phyloP scores from a whole-genome alignment of 2,888 invertebrate genomes.

The Emmelina monodactyla region DNA sequence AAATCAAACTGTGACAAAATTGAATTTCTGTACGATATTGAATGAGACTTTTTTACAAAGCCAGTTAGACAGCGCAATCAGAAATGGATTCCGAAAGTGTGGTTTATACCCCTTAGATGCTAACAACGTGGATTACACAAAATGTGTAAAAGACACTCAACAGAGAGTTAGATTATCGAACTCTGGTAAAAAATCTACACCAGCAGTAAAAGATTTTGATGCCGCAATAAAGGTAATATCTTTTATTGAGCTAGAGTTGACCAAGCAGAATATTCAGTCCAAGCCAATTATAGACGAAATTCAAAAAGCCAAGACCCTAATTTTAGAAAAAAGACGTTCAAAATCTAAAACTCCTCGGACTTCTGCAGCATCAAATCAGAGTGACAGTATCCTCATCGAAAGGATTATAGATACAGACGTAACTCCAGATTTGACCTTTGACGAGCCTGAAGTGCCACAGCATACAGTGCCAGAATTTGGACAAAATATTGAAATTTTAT shows the following conservation, averaged over 20 bases:
- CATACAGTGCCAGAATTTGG: not conserved
- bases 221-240: conserved; percentile 1
- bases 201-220: not conserved
- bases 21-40: conserved; percentile 8
- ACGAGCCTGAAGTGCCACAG: not conserved
- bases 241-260: conserved; percentile 1
- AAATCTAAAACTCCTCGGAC: conserved; percentile 2
- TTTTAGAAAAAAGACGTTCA: not conserved
- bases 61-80: not conserved
- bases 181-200: not conserved
- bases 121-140: conserved; percentile 3
- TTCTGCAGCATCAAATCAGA: not conserved
- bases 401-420: not conserved
- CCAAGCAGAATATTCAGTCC: not conserved
- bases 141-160: conserved; percentile 6
- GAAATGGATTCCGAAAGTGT: conserved; percentile 8
- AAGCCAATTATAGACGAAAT: not conserved
- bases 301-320: not conserved
- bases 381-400: not conserved
- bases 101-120: conserved; percentile 5
- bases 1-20: conserved; percentile 7
- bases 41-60: conserved; percentile 4
- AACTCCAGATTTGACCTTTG: not conserved
- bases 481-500: not conserved
- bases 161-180: not conserved